Conservation (phyloP, 1,140 invertebrate genomes). For the Globodera rostochiensis region DNA sequence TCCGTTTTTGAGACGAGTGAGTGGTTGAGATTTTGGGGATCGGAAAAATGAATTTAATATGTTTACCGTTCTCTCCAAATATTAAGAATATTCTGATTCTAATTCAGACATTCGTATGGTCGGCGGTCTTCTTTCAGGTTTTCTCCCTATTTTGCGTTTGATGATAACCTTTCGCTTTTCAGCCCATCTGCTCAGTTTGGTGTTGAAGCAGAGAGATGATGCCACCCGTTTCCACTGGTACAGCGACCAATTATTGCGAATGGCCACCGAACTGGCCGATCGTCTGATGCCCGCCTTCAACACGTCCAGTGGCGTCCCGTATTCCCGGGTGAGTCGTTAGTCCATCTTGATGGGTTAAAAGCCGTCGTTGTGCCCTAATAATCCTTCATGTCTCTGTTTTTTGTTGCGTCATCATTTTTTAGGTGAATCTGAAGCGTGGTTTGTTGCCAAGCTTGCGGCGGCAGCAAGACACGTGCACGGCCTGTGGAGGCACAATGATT, state of each 20-base stretch:
- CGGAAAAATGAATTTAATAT: neutral
- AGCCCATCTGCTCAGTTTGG: slow-evolving; percentile 85
- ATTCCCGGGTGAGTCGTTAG: slow-evolving; percentile 76
- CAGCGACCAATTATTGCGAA: slow-evolving; percentile 80
- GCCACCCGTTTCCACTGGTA: slow-evolving; percentile 82
- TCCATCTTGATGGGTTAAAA: too few species aligned
- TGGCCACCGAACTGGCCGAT: slow-evolving; percentile 89
- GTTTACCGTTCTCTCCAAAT: too few species aligned
- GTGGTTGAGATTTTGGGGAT: neutral
- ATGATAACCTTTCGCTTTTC: slow-evolving; percentile 59
- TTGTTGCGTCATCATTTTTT: slow-evolving; percentile 53
- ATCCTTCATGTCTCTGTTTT: slow-evolving; percentile 21
- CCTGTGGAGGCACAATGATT: slow-evolving; percentile 96
- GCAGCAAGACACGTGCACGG: slow-evolving; percentile 84
- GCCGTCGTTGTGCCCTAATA: neutral
- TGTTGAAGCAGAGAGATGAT: slow-evolving; percentile 76
- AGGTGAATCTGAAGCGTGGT: slow-evolving; percentile 87
- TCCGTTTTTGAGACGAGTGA: slow-evolving; percentile 92
- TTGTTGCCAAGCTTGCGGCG: slow-evolving; percentile 78
- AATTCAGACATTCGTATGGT: slow-evolving; percentile 81
- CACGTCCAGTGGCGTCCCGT: slow-evolving; percentile 93
- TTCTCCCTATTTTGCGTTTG: slow-evolving; percentile 7
- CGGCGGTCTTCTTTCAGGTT: slow-evolving; percentile 74
- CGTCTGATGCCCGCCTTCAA: slow-evolving; percentile 93
- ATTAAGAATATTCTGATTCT: too few species aligned